These are phyloP conservation scores for Enchytraeus crypticus DNA, from an alignment of 2,888 invertebrate genomes.

Conservation along the genomic window DNA sequence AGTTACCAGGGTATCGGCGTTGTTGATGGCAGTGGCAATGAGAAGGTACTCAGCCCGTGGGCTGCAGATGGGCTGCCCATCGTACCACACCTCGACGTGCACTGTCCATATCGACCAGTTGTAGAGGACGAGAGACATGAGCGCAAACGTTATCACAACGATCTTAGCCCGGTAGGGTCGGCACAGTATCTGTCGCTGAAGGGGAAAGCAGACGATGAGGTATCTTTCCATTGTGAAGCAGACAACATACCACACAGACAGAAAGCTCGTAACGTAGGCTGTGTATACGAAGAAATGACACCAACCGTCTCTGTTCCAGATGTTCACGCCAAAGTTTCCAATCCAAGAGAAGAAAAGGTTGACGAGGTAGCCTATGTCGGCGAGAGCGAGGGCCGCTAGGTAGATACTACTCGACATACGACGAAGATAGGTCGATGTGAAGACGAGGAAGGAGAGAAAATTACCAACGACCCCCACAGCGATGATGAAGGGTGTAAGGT, in stretches of 20 bases:
- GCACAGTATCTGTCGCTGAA: slow-evolving; percentile 11
- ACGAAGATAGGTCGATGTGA: slow-evolving; percentile 1
- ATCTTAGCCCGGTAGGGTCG: background rate
- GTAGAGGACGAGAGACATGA: background rate
- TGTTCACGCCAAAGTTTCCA: slow-evolving; percentile 2
- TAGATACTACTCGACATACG: slow-evolving; percentile 5
- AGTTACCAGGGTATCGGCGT: slow-evolving; percentile 18
- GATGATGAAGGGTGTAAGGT: slow-evolving; percentile 57
- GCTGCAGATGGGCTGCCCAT: background rate
- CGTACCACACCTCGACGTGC: background rate
- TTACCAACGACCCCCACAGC: slow-evolving; percentile 64
- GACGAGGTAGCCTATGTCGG: slow-evolving; percentile 4
- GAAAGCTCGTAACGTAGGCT: slow-evolving; percentile 24
- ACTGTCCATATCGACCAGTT: background rate
- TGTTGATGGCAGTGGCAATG: slow-evolving; percentile 10
- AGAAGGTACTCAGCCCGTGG: background rate
- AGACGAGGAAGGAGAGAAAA: slow-evolving; percentile 56
- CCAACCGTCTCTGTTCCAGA: slow-evolving; percentile 14
- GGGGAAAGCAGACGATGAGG: slow-evolving; percentile 21
- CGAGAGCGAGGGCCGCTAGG: slow-evolving; percentile 1
- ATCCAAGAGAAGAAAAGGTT: slow-evolving; percentile 5
- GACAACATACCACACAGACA: slow-evolving; percentile 26
- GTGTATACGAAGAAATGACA: slow-evolving; percentile 23
- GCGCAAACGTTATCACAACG: background rate
- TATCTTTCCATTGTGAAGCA: slow-evolving; percentile 24